phyloP scores from a whole-genome alignment of 2,113 vertebrate genomes.

The Pelusios castaneus region DNA sequence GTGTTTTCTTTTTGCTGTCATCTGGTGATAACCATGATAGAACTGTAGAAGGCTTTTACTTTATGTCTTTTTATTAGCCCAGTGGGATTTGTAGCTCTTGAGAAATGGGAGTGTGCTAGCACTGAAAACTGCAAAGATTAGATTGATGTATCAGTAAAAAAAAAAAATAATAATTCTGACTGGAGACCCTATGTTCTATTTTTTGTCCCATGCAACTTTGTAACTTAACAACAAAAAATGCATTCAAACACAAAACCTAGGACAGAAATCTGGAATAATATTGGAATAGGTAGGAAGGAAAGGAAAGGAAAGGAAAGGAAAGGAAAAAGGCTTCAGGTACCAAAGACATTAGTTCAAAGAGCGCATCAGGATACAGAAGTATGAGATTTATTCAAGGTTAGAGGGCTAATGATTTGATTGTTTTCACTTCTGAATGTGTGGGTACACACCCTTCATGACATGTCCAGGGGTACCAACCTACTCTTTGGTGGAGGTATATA shows the following conservation, averaged over 20 bases:
- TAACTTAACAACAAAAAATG: not conserved
- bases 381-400: accelerated
- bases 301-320: not conserved
- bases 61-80: not conserved
- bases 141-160: not conserved
- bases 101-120: not conserved
- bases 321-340: not conserved
- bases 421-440: not conserved
- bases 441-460: not conserved
- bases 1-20: not conserved
- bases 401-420: not conserved
- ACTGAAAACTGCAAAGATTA: not conserved
- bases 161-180: not conserved
- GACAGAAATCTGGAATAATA: not conserved
- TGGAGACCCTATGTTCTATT: not conserved
- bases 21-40: not conserved
- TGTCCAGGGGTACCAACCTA: not conserved
- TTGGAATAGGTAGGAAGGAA: not conserved
- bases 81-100: not conserved
- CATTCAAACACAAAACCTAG: not conserved
- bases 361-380: accelerated
- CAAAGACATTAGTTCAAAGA: not conserved
- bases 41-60: not conserved
- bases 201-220: not conserved
- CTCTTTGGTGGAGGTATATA: not conserved